Conservation (phyloP, 2,797 vertebrate species). For the Cyclura pinguis region DNA sequence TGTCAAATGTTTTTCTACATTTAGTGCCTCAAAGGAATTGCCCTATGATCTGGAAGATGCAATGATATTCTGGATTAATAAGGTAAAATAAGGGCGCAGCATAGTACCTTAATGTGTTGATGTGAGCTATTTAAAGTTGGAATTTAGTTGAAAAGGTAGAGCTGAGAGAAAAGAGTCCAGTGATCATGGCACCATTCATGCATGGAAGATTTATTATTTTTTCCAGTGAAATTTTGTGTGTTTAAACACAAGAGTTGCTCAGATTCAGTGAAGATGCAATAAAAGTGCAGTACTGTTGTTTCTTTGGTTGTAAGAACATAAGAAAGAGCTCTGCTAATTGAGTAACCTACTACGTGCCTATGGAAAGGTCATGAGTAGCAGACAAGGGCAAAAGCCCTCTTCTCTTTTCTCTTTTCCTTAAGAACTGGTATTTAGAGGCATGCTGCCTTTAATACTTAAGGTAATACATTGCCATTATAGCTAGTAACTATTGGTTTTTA, state of each 20-base stretch:
- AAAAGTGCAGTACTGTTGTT: background rate
- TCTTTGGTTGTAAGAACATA: background rate
- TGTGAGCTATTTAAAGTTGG: background rate
- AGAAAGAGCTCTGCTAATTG: too few relatives aligned
- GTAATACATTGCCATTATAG: too few relatives aligned
- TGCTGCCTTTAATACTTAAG: too few relatives aligned
- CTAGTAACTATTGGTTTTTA: too few relatives aligned
- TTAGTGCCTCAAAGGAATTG: constrained; percentile 97
- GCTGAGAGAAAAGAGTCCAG: background rate
- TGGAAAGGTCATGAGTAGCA: too few relatives aligned
- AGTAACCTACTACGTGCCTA: too few relatives aligned
- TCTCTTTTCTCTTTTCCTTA: background rate
- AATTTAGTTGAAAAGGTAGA: background rate
- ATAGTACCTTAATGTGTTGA: background rate
- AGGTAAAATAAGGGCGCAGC: constrained; percentile 79
- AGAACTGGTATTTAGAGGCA: too few relatives aligned
- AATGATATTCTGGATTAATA: constrained; percentile 99
- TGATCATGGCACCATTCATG: background rate
- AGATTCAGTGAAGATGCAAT: background rate
- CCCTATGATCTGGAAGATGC: constrained; percentile 98
- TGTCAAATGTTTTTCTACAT: constrained; percentile 96
- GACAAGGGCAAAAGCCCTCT: background rate
- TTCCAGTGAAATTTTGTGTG: background rate
- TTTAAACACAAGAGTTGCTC: too few relatives aligned
- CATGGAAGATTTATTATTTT: background rate